Conservation (phyloP, 2,797 vertebrate species). For the Sarcophilus harrisii region DNA sequence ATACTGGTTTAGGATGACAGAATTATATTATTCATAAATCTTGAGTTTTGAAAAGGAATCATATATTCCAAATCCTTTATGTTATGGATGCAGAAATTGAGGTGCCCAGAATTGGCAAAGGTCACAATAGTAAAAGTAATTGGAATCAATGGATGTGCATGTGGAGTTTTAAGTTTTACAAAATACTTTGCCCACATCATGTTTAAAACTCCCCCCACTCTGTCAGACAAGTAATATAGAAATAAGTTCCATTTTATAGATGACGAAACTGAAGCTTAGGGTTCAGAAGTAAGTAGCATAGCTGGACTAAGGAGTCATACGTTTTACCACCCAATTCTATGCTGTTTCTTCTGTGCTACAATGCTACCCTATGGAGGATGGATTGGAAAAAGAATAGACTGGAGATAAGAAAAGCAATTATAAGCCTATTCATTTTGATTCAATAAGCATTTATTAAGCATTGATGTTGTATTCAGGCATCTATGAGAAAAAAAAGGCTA, state of each 20-base stretch:
- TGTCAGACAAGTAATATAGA: background rate
- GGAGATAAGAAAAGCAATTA: background rate
- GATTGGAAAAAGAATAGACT: background rate
- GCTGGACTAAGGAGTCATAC: background rate
- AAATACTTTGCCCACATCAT: background rate
- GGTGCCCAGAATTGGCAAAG: background rate
- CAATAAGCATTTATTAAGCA: no score
- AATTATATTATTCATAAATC: background rate
- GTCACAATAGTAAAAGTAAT: background rate
- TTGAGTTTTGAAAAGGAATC: background rate
- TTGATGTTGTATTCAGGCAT: no score
- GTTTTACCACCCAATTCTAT: background rate
- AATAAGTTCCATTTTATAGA: background rate
- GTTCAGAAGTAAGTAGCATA: background rate
- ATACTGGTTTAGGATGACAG: background rate
- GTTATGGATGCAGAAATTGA: background rate
- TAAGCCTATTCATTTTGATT: background rate
- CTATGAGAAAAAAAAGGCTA: no score
- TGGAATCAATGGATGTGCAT: background rate
- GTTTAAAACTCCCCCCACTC: background rate
- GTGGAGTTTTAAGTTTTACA: background rate
- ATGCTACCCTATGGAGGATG: background rate
- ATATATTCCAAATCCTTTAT: background rate
- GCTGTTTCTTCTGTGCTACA: background rate
- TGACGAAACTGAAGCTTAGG: background rate